Evolutionary conservation across 2,113 vertebrate species (phyloP).

Genomic region (Barnardius zonarius): DNA sequence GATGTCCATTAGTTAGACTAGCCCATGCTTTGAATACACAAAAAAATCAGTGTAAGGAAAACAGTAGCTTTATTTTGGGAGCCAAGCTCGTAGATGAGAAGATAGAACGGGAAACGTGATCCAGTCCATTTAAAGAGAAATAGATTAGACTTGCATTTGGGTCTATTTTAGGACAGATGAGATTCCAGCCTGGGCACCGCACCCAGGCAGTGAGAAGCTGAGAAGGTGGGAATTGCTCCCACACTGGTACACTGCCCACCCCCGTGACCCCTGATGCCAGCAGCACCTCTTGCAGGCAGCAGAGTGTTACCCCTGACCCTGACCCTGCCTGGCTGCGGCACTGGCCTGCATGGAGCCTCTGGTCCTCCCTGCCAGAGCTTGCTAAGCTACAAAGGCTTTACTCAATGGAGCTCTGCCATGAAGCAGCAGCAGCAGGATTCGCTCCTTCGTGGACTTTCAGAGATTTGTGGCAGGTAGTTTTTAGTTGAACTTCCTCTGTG

Average conservation of each 20-base stretch:
- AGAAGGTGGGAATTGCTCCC: not conserved
- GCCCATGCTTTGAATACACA: not conserved
- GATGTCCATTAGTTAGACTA: not conserved
- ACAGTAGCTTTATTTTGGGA: not conserved
- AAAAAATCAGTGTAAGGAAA: not conserved
- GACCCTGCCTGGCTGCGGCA: not conserved
- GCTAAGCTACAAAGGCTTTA: not conserved
- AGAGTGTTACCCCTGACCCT: not conserved
- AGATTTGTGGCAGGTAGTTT: slow-evolving; percentile 42
- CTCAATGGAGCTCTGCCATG: not conserved
- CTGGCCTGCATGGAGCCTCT: not conserved
- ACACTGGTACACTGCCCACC: rapidly evolving
- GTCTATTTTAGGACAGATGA: not conserved
- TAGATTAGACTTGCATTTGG: not conserved
- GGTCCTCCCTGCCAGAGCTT: not conserved
- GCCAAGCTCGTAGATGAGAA: not conserved
- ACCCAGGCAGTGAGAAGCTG: rapidly evolving
- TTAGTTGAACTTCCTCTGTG: slow-evolving; percentile 18
- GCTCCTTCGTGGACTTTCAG: not conserved
- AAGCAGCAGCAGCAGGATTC: not conserved
- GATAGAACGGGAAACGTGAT: not conserved
- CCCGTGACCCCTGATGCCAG: not conserved
- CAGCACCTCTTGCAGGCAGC: not conserved
- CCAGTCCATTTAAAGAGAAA: not conserved
- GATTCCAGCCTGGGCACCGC: not conserved